These are phyloP conservation scores for Lagocephalus sceleratus DNA, from an alignment of 2,797 vertebrate species.

Conservation along the genomic window DNA sequence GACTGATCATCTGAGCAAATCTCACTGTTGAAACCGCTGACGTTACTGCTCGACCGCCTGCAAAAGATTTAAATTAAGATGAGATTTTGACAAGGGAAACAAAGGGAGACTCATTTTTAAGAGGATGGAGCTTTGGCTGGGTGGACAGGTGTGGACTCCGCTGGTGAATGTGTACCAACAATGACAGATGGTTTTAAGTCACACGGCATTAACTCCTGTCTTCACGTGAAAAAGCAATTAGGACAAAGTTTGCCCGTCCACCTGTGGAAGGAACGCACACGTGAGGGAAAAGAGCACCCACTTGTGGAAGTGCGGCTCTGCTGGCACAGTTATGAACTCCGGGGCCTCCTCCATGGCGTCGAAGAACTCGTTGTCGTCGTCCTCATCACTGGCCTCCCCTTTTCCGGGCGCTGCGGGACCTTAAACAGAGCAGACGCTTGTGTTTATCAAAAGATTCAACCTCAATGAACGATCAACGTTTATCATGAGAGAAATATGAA, in stretches of 20 bases:
- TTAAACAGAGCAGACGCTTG: constrained; percentile 13
- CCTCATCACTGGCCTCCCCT: constrained; percentile 92
- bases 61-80: constrained; percentile 17
- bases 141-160: too few species aligned
- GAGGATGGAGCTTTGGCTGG: not conserved
- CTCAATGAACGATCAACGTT: too few species aligned
- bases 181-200: too few species aligned
- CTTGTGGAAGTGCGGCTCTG: constrained; percentile 90
- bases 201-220: too few species aligned
- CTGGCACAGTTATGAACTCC: constrained; percentile 89
- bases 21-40: constrained; percentile 93
- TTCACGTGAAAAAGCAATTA: too few species aligned
- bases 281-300: constrained; percentile 50
- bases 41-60: constrained; percentile 93
- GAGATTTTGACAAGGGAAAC: too few species aligned
- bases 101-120: not conserved
- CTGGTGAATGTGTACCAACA: too few species aligned
- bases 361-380: constrained; percentile 95
- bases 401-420: constrained; percentile 71
- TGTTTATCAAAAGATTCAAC: too few species aligned
- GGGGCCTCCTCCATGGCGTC: constrained; percentile 86
- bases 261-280: not conserved
- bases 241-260: not conserved
- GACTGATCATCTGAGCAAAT: constrained; percentile 90
- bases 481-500: too few species aligned